phyloP scores from a whole-genome alignment of 2,113 vertebrate species.

The Spizaetus ornatus region DNA sequence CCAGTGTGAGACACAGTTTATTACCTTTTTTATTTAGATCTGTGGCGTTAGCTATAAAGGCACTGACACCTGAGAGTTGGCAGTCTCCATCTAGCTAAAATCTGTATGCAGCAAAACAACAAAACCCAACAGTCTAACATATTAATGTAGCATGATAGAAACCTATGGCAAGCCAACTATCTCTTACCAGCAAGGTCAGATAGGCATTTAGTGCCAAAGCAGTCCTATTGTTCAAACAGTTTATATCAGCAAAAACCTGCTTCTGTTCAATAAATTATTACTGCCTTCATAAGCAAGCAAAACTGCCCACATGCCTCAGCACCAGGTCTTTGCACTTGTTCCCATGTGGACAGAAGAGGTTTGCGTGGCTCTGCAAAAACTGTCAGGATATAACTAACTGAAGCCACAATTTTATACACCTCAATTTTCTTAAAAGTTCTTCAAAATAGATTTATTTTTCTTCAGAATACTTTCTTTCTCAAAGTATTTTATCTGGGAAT shows the following conservation, averaged over 20 bases:
- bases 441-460: too few species aligned
- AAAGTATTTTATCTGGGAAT: background rate
- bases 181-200: background rate
- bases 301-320: background rate
- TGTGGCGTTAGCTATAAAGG: background rate
- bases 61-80: background rate
- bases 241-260: background rate
- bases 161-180: background rate
- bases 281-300: background rate
- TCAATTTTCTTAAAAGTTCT: background rate
- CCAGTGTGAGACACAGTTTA: background rate
- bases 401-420: background rate
- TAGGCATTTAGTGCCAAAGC: background rate
- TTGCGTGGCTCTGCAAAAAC: background rate
- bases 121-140: background rate
- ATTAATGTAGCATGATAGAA: background rate
- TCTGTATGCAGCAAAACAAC: background rate
- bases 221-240: background rate
- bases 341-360: background rate
- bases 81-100: background rate
- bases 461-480: background rate
- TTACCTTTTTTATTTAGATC: background rate
- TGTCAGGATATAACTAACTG: background rate
- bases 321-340: background rate
- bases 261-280: background rate